Conservation (phyloP, 1,140 invertebrate species). For the Plodia interpunctella region DNA sequence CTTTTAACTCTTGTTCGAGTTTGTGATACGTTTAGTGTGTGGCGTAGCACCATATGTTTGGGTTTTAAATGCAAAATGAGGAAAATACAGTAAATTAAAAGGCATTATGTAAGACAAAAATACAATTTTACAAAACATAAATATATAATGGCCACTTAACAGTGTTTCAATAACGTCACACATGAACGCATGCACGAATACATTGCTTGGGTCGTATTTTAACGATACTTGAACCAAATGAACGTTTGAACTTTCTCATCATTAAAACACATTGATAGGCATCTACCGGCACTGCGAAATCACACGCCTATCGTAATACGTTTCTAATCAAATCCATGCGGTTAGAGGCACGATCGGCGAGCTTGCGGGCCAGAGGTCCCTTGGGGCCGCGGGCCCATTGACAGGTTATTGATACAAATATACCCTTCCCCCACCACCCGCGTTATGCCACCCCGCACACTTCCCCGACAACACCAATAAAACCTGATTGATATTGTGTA, state of each 20-base stretch:
- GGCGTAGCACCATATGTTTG: background rate
- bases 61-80: background rate
- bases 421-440: constrained; percentile 31
- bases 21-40: background rate
- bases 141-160: background rate
- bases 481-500: constrained; percentile 77
- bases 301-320: constrained; percentile 47
- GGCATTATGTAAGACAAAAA: too few relatives aligned
- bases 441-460: constrained; percentile 20
- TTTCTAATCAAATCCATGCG: constrained; percentile 63
- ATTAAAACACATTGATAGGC: constrained; percentile 4
- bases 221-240: constrained; percentile 5
- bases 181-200: background rate
- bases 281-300: constrained; percentile 21
- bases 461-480: constrained; percentile 72
- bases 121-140: background rate
- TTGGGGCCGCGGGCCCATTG: constrained; percentile 55
- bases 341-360: constrained; percentile 35
- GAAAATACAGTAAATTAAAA: too few relatives aligned
- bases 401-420: constrained; percentile 77
- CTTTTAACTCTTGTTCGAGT: too few relatives aligned
- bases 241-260: constrained; percentile 7
- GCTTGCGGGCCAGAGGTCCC: constrained; percentile 41
- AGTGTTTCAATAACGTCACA: background rate
- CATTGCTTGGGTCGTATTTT: background rate